phyloP scores from a whole-genome alignment of 2,888 invertebrate genomes.

The Caenorhabditis sp. region DNA sequence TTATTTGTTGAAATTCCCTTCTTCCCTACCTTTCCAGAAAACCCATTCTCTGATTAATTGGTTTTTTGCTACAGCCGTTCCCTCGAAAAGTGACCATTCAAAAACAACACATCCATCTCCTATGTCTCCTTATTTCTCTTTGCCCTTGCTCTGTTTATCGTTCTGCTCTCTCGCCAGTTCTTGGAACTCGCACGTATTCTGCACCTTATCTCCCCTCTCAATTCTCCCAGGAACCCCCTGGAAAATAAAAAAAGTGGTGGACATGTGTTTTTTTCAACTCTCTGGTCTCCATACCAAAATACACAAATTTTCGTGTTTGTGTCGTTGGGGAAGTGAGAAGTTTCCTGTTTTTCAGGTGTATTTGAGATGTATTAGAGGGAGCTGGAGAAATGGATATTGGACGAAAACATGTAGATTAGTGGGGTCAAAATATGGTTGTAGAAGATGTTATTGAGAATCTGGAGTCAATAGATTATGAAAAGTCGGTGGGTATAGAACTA shows the following conservation, averaged over 20 bases:
- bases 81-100: neutral
- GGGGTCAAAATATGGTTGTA: no score
- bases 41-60: no score
- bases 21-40: no score
- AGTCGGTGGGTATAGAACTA: no score
- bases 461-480: no score
- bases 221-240: conserved; percentile 16
- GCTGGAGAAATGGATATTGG: no score
- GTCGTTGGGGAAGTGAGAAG: neutral
- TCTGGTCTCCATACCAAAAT: neutral
- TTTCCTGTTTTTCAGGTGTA: neutral
- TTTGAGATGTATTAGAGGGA: no score
- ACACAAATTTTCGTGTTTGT: neutral
- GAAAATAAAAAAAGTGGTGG: neutral
- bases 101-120: neutral
- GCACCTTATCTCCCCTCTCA: conserved; percentile 15
- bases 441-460: no score
- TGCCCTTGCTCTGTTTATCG: neutral
- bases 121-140: neutral
- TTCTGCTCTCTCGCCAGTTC: neutral
- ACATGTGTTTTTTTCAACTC: neutral
- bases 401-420: no score
- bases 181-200: conserved; percentile 18
- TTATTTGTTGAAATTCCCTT: no score
- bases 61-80: no score